A percentile compares a stretch with the other conserved stretches of the same genome.
phyloP scores from a whole-genome alignment of 2,888 invertebrate species.

The Polyploca ridens region DNA sequence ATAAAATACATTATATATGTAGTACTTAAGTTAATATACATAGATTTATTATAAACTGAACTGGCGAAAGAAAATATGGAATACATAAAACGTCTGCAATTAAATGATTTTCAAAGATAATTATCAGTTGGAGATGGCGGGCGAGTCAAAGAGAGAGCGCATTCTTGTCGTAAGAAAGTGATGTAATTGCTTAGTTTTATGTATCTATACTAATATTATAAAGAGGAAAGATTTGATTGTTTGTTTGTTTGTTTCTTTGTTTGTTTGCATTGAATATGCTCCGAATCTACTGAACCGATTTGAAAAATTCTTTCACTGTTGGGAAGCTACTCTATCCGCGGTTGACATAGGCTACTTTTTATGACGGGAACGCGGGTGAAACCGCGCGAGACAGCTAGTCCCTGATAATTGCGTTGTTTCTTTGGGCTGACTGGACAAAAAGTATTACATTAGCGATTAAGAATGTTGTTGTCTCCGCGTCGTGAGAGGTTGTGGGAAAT shows the following conservation, averaged over 20 bases:
- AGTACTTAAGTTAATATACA: too few species aligned
- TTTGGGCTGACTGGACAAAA: background rate
- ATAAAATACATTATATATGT: too few species aligned
- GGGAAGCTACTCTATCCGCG: too few species aligned
- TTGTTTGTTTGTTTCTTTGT: too few species aligned
- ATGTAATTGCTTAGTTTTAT: constrained; percentile 15
- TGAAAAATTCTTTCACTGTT: too few species aligned
- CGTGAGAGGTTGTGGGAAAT: background rate
- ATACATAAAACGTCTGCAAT: background rate
- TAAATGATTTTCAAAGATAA: background rate
- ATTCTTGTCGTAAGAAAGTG: constrained; percentile 18
- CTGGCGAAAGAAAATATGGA: background rate
- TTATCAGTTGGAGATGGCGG: background rate
- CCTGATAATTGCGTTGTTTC: constrained; percentile 1
- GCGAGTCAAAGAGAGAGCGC: constrained; percentile 2
- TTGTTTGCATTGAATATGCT: too few species aligned
- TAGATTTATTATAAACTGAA: background rate
- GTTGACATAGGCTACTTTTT: too few species aligned
- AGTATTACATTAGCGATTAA: background rate
- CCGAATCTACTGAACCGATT: too few species aligned
- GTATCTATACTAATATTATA: too few species aligned
- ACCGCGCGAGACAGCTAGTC: too few species aligned
- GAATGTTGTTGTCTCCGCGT: background rate
- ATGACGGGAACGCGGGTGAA: too few species aligned
- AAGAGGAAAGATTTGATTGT: too few species aligned